These are phyloP conservation scores for Drosophila sordidula DNA, from an alignment of 2,888 invertebrate species.

Conservation along the genomic window DNA sequence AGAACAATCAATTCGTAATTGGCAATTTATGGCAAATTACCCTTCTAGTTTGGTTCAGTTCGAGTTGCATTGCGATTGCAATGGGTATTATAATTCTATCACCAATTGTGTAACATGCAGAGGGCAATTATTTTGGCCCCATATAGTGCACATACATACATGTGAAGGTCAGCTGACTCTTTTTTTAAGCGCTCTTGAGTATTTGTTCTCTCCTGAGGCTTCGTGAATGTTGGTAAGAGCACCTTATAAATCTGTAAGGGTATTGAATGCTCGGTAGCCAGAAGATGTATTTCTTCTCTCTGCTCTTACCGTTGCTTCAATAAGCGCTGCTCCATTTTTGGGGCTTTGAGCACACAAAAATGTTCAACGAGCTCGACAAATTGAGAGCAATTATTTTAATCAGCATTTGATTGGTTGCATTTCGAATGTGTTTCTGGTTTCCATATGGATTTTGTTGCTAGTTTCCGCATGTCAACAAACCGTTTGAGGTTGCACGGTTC, in stretches of 20 bases:
- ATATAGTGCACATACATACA: neutral
- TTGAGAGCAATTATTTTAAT: conserved; percentile 49
- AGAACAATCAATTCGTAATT: conserved; percentile 58
- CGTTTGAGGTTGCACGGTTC: conserved; percentile 15
- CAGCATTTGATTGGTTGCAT: conserved; percentile 40
- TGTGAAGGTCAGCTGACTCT: neutral
- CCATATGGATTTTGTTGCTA: conserved; percentile 2
- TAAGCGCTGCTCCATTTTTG: neutral
- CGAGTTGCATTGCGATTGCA: neutral
- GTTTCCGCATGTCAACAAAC: conserved; percentile 2
- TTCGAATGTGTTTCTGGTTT: conserved; percentile 7
- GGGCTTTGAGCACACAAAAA: conserved; percentile 8
- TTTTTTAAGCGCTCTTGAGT: neutral
- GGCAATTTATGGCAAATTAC: conserved; percentile 43
- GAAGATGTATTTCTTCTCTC: neutral
- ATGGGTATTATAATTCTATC: neutral
- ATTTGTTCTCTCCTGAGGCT: too few relatives aligned
- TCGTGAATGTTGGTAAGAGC: too few relatives aligned
- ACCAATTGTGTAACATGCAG: neutral
- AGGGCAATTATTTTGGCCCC: neutral
- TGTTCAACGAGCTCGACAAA: conserved; percentile 25
- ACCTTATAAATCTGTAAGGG: neutral
- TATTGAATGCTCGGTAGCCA: neutral
- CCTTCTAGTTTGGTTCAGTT: conserved; percentile 5
- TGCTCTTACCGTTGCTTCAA: neutral